phyloP scores from a whole-genome alignment of 2,888 invertebrate genomes.

The Dysmachus trigonus region DNA sequence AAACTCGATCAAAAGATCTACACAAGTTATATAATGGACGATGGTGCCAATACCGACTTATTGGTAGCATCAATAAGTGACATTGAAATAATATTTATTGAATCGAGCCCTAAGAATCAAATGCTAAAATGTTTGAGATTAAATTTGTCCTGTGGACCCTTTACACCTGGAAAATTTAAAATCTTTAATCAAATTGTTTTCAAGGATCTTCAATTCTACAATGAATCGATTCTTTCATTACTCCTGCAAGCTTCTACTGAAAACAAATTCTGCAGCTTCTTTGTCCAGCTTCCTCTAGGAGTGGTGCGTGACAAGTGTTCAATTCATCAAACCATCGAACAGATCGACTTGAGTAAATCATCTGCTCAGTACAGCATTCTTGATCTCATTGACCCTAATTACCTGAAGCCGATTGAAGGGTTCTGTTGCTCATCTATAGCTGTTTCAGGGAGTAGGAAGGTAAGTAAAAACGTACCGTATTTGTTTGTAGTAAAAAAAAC shows the following conservation, averaged over 20 bases:
- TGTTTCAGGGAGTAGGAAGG: slow-evolving; percentile 79
- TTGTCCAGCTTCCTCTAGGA: slow-evolving; percentile 63
- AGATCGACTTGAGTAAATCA: slow-evolving; percentile 55
- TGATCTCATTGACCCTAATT: slow-evolving; percentile 66
- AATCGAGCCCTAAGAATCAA: slow-evolving; percentile 59
- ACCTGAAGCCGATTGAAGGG: slow-evolving; percentile 72
- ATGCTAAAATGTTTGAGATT: slow-evolving; percentile 67
- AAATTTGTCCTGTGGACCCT: slow-evolving; percentile 65
- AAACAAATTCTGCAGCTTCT: slow-evolving; percentile 67
- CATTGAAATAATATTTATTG: slow-evolving; percentile 60
- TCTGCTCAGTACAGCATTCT: slow-evolving; percentile 66
- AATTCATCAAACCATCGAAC: slow-evolving; percentile 55
- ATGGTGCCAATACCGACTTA: slow-evolving; percentile 56
- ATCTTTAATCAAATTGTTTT: slow-evolving; percentile 64
- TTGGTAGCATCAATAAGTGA: slow-evolving; percentile 56
- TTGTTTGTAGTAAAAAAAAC: background rate
- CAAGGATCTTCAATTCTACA: slow-evolving; percentile 81
- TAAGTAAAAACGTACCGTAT: slow-evolving; percentile 45
- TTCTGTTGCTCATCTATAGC: slow-evolving; percentile 76
- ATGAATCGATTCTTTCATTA: slow-evolving; percentile 71
- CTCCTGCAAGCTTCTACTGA: slow-evolving; percentile 69
- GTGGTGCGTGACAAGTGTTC: slow-evolving; percentile 63
- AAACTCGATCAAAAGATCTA: slow-evolving; percentile 49
- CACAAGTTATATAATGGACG: slow-evolving; percentile 57
- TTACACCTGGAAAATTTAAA: slow-evolving; percentile 56